Conservation (phyloP, 1,140 invertebrate species). For the Maconellicoccus hirsutus region DNA sequence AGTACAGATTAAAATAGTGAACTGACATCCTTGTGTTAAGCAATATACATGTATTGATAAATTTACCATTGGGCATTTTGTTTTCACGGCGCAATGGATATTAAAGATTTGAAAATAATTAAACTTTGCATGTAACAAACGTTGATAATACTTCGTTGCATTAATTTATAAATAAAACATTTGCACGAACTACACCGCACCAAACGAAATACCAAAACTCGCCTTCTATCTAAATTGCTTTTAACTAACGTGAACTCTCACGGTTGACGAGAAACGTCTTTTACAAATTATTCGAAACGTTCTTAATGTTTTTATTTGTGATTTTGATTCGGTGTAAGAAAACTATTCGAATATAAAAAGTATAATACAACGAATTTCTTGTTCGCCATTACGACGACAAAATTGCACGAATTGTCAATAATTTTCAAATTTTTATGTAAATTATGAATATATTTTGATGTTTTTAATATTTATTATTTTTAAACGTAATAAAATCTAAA, state of each 20-base stretch:
- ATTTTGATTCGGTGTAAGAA: background rate
- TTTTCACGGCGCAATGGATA: background rate
- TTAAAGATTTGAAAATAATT: background rate
- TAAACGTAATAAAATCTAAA: too few relatives aligned
- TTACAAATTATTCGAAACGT: background rate
- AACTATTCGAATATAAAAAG: background rate
- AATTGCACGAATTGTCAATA: too few relatives aligned
- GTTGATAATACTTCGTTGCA: background rate
- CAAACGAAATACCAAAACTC: slow-evolving; percentile 14
- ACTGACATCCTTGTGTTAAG: background rate
- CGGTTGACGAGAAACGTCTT: slow-evolving; percentile 11
- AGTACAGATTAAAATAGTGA: background rate
- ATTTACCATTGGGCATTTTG: slow-evolving; percentile 21
- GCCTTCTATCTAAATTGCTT: slow-evolving; percentile 1
- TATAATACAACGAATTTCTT: background rate
- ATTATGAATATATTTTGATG: too few relatives aligned
- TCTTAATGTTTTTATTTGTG: background rate
- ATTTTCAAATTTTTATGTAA: too few relatives aligned
- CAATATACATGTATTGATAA: background rate
- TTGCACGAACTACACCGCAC: slow-evolving; percentile 10
- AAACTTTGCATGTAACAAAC: background rate
- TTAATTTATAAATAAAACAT: slow-evolving; percentile 15
- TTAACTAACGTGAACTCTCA: slow-evolving; percentile 20
- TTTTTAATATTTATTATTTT: too few relatives aligned
- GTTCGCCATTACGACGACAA: too few relatives aligned